These are phyloP conservation scores for Anorthoa munda DNA, from an alignment of 2,888 invertebrate genomes.

Conservation along the genomic window DNA sequence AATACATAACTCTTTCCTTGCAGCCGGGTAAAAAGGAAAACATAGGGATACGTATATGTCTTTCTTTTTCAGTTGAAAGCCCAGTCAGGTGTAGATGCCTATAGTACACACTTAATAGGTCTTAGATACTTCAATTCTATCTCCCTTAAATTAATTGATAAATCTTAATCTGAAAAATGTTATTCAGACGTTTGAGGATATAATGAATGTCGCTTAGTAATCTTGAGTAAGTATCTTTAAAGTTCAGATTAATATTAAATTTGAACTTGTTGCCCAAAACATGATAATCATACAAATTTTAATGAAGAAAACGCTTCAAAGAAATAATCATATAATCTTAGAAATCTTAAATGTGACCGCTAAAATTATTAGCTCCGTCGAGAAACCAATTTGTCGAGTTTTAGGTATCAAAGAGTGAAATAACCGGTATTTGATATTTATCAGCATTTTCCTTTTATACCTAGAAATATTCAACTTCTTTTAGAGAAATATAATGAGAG, in stretches of 20 bases:
- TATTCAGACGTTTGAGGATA: not conserved
- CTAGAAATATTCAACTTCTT: not conserved
- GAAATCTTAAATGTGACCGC: not conserved
- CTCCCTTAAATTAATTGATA: too few species aligned
- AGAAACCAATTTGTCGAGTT: slow-evolving; percentile 22
- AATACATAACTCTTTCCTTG: too few species aligned
- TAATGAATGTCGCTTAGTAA: not conserved
- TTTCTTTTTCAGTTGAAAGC: too few species aligned
- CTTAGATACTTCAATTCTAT: too few species aligned
- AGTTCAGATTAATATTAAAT: not conserved
- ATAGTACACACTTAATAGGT: too few species aligned
- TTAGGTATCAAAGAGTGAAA: slow-evolving; percentile 29
- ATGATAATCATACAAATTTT: not conserved
- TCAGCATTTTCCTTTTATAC: slow-evolving; percentile 18
- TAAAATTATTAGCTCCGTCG: slow-evolving; percentile 27
- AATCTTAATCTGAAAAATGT: not conserved
- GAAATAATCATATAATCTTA: not conserved
- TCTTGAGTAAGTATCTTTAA: not conserved
- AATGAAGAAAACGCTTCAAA: slow-evolving; percentile 15
- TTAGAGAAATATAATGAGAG: not conserved
- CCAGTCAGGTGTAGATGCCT: too few species aligned
- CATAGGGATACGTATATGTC: too few species aligned
- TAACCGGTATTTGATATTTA: slow-evolving; percentile 18
- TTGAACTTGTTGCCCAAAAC: not conserved
- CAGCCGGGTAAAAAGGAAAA: too few species aligned